Conservation (phyloP, 2,888 invertebrate species). For the Sphaeridia pumilis region DNA sequence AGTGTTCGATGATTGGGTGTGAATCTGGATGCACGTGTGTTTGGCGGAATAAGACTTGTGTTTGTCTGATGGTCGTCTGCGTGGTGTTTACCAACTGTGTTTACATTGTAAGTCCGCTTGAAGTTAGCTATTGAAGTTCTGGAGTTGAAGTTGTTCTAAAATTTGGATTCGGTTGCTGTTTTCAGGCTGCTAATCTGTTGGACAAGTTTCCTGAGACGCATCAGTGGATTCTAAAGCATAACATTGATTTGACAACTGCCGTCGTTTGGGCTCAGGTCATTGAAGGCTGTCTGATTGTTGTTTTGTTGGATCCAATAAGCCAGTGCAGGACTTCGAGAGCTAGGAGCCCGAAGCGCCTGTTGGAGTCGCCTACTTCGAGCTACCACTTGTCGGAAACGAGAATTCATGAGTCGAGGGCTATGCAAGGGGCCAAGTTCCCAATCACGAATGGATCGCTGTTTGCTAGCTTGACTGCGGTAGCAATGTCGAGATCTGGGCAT, state of each 20-base stretch:
- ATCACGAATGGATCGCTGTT: conserved; percentile 12
- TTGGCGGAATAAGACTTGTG: conserved; percentile 11
- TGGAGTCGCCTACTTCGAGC: conserved; percentile 12
- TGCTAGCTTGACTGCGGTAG: conserved; percentile 12
- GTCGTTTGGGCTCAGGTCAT: conserved; percentile 9
- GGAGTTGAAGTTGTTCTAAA: not conserved
- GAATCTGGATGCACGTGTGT: conserved; percentile 4
- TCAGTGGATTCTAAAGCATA: not conserved
- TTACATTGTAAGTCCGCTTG: conserved; percentile 9
- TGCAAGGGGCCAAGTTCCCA: conserved; percentile 9
- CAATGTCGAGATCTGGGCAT: conserved; percentile 9
- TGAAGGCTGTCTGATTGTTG: conserved; percentile 9
- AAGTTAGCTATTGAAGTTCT: no score
- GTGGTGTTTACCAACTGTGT: conserved; percentile 7
- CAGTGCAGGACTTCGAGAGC: conserved; percentile 7
- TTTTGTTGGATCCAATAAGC: conserved; percentile 9
- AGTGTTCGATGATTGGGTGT: conserved; percentile 7
- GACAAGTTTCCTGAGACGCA: conserved; percentile 6
- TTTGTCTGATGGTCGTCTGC: conserved; percentile 9
- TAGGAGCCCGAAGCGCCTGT: conserved; percentile 1
- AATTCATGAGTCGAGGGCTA: not conserved
- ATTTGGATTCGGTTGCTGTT: no score
- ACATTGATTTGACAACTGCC: conserved; percentile 1
- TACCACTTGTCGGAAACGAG: conserved; percentile 10
- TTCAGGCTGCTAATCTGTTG: not conserved